A percentile compares a stretch with the other conserved stretches of the same genome.
phyloP scores from a whole-genome alignment of 1,140 invertebrate species.

The Protaetia brevitarsis region DNA sequence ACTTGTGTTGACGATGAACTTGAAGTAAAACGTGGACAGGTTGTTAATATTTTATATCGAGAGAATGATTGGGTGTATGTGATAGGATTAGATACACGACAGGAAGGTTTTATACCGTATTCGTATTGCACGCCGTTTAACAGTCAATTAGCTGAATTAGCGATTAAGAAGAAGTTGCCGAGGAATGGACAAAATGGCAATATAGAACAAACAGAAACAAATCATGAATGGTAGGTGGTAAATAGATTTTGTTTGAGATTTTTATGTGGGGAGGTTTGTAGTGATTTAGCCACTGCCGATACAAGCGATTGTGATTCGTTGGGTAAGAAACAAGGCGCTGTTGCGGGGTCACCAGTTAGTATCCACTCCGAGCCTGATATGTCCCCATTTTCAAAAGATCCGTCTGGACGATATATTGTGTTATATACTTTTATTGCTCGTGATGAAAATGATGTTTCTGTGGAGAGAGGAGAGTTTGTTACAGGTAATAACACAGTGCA shows the following conservation, averaged over 20 bases:
- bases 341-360: conserved; percentile 58
- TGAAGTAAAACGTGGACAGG: conserved; percentile 66
- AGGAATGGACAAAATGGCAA: conserved; percentile 50
- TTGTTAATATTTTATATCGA: conserved; percentile 88
- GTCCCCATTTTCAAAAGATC: conserved; percentile 88
- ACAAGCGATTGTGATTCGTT: conserved; percentile 49
- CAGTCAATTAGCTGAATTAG: conserved; percentile 71
- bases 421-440: conserved; percentile 89
- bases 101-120: conserved; percentile 92
- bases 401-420: conserved; percentile 85
- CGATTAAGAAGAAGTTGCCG: conserved; percentile 83
- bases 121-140: conserved; percentile 89
- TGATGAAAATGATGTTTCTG: conserved; percentile 92
- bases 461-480: conserved; percentile 90
- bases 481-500: conserved; percentile 56
- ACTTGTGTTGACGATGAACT: conserved; percentile 92
- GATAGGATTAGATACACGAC: conserved; percentile 79
- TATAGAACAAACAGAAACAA: conserved; percentile 41
- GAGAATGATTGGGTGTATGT: conserved; percentile 98
- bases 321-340: conserved; percentile 54
- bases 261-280: conserved; percentile 26
- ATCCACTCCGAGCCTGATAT: conserved; percentile 66
- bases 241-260: not conserved
- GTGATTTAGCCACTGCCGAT: conserved; percentile 44
- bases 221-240: conserved; percentile 42